phyloP scores from a whole-genome alignment of 2,113 vertebrate species.

The Oryzias melastigma region DNA sequence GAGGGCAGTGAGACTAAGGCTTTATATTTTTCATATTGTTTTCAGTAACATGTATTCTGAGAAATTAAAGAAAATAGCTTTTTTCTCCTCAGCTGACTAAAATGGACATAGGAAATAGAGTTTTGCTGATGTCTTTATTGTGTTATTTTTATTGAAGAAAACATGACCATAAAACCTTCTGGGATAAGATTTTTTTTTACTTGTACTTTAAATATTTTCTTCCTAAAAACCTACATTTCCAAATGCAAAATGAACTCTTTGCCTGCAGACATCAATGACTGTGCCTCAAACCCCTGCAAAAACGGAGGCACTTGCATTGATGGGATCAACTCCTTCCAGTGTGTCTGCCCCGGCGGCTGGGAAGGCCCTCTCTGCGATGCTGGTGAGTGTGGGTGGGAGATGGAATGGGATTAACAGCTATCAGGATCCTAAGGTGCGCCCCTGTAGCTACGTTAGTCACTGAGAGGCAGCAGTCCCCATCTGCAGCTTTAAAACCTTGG shows the following conservation, averaged over 20 bases:
- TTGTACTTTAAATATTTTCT: neutral
- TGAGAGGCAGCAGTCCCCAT: too few relatives aligned
- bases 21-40: too few relatives aligned
- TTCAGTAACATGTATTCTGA: too few relatives aligned
- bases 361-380: constrained; percentile 88
- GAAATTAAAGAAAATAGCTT: too few relatives aligned
- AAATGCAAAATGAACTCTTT: neutral
- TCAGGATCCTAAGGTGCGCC: neutral
- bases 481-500: too few relatives aligned
- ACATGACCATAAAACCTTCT: neutral
- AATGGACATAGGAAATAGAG: too few relatives aligned
- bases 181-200: neutral
- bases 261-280: constrained; percentile 90
- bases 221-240: neutral
- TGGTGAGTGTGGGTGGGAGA: constrained; percentile 73
- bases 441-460: constrained; percentile 10
- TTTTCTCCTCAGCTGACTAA: too few relatives aligned
- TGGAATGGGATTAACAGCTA: neutral
- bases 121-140: too few relatives aligned
- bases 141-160: too few relatives aligned
- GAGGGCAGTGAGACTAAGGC: too few relatives aligned
- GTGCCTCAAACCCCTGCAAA: constrained; percentile 83
- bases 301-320: constrained; percentile 95
- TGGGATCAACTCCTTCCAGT: constrained; percentile 87
- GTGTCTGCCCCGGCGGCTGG: constrained; percentile 92